These are phyloP conservation scores for Luperina testacea DNA, from an alignment of 2,888 invertebrate genomes.

Conservation along the genomic window DNA sequence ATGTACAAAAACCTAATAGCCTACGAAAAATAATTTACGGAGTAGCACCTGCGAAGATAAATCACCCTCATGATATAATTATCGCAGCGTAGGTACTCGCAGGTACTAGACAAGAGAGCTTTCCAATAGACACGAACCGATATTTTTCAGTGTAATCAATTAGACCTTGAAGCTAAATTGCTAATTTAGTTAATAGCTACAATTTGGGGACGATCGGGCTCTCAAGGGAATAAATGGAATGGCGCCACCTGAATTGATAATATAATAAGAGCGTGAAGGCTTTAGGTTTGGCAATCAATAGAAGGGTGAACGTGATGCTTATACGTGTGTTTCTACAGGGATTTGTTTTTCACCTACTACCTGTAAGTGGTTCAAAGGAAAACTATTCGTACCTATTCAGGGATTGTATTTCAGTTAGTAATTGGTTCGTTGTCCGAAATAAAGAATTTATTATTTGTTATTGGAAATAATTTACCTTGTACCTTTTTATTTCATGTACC, in stretches of 20 bases:
- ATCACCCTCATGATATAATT: constrained; percentile 54
- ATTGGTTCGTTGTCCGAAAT: no score
- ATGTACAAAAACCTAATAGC: constrained; percentile 45
- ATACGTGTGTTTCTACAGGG: not conserved
- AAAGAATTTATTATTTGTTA: no score
- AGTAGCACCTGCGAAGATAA: constrained; percentile 55
- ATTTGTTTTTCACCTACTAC: not conserved
- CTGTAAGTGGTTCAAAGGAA: not conserved
- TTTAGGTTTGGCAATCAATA: constrained; percentile 49
- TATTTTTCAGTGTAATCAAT: constrained; percentile 60
- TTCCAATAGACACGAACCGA: constrained; percentile 47
- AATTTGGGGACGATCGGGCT: constrained; percentile 64
- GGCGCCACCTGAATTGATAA: constrained; percentile 62
- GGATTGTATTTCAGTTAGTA: not conserved
- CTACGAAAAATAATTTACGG: constrained; percentile 54
- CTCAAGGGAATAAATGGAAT: constrained; percentile 59
- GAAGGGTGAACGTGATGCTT: not conserved
- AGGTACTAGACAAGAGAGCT: constrained; percentile 16
- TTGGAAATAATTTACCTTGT: not conserved
- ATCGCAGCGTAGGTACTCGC: constrained; percentile 12
- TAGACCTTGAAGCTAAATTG: constrained; percentile 65
- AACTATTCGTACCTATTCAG: not conserved
- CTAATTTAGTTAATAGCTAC: constrained; percentile 71
- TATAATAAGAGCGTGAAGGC: constrained; percentile 53
- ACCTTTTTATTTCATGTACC: not conserved